A percentile compares a stretch with the other conserved stretches of the same genome.
Evolutionary conservation across 2,113 vertebrate species (phyloP).

Genomic region (Syngnathus floridae): DNA sequence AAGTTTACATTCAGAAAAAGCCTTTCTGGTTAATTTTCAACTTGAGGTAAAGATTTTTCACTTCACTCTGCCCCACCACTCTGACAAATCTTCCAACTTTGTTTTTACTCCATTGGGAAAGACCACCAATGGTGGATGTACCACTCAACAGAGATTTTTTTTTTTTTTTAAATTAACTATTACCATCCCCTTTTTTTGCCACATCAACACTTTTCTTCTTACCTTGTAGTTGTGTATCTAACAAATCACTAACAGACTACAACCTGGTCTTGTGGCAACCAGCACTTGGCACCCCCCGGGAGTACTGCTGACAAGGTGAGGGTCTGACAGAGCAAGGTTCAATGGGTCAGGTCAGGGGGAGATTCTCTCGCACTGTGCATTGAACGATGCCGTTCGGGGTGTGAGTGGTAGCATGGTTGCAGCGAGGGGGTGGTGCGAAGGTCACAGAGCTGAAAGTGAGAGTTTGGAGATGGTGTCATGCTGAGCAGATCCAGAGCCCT

Average conservation of each 20-base stretch:
- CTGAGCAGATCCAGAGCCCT: slow-evolving; percentile 64
- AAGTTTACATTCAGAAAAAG: slow-evolving; percentile 30
- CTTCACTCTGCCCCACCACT: slow-evolving; percentile 24
- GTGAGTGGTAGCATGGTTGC: slow-evolving; percentile 12
- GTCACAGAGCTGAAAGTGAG: slow-evolving; percentile 57
- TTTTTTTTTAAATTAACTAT: slow-evolving; percentile 60
- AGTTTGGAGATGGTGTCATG: slow-evolving; percentile 61
- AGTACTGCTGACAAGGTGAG: slow-evolving; percentile 61
- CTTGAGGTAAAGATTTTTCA: slow-evolving; percentile 42
- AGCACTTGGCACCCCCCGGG: slow-evolving; percentile 41
- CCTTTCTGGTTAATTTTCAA: slow-evolving; percentile 34
- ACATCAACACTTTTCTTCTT: slow-evolving; percentile 29
- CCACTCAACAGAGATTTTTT: slow-evolving; percentile 58
- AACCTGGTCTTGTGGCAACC: slow-evolving; percentile 30
- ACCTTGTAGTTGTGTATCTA: slow-evolving; percentile 54
- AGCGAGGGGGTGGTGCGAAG: slow-evolving; percentile 38
- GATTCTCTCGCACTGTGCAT: slow-evolving; percentile 39
- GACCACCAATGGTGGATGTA: slow-evolving; percentile 63
- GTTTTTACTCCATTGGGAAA: slow-evolving; percentile 48
- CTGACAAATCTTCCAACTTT: slow-evolving; percentile 48
- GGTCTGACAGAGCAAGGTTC: slow-evolving; percentile 50
- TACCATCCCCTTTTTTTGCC: slow-evolving; percentile 15
- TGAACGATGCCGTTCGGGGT: slow-evolving; percentile 25
- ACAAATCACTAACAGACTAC: slow-evolving; percentile 65
- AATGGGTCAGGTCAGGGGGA: slow-evolving; percentile 53